Conservation (phyloP, 2,797 vertebrate species). For the Anguilla marmorata region DNA sequence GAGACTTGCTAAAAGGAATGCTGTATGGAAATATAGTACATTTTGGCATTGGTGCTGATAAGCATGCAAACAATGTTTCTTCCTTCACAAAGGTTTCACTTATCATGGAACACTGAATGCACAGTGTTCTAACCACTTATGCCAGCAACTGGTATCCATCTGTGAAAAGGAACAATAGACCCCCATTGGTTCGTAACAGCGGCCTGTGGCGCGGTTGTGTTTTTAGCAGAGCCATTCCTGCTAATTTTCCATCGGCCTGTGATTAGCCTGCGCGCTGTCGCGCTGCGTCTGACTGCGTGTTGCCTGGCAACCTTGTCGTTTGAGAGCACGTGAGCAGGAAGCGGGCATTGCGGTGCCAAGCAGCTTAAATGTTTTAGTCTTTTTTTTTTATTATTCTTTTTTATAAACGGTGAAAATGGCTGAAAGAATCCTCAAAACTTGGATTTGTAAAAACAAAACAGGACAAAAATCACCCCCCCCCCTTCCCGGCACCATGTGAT, state of each 20-base stretch:
- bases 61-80: neutral
- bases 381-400: neutral
- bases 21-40: neutral
- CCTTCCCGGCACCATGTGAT: too few relatives aligned
- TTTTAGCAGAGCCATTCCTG: too few relatives aligned
- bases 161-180: neutral
- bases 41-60: neutral
- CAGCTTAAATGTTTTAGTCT: neutral
- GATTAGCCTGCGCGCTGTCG: neutral
- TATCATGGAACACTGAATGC: neutral
- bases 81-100: neutral
- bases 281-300: neutral
- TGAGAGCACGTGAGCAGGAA: neutral
- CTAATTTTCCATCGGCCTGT: neutral
- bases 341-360: neutral
- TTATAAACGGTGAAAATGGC: neutral
- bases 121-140: neutral
- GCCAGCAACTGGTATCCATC: neutral
- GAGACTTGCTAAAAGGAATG: neutral
- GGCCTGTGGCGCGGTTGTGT: too few relatives aligned
- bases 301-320: neutral
- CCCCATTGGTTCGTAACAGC: neutral
- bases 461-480: too few relatives aligned
- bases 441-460: too few relatives aligned
- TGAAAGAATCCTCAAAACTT: neutral